Conservation (phyloP, 2,113 vertebrate genomes). For the Sterrhoptilus dennistouni region DNA sequence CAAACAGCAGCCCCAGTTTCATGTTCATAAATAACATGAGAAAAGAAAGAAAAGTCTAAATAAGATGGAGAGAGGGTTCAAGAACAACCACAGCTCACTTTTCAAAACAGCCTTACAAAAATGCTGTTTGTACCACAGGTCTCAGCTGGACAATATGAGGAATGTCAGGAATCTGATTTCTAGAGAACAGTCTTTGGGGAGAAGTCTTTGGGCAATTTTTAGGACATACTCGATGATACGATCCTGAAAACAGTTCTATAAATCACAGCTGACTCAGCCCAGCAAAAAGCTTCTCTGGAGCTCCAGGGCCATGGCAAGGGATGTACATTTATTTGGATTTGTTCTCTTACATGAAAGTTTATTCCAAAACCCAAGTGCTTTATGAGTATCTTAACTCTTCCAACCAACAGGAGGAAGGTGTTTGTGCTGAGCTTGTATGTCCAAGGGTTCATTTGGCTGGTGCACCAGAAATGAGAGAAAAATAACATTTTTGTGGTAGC, state of each 20-base stretch:
- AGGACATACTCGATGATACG: not conserved
- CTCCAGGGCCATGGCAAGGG: not conserved
- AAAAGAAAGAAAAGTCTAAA: not conserved
- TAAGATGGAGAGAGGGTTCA: not conserved
- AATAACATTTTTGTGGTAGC: not conserved
- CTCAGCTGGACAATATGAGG: conserved; percentile 16
- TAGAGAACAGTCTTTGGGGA: not conserved
- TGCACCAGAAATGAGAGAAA: fast-evolving
- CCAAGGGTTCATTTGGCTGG: not conserved
- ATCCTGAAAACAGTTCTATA: not conserved
- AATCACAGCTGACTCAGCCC: not conserved
- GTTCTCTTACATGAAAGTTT: not conserved
- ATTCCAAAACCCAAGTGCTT: not conserved
- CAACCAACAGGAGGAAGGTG: not conserved
- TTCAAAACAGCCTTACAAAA: conserved; percentile 20
- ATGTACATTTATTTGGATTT: not conserved
- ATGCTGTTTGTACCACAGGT: conserved; percentile 7
- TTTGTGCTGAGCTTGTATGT: not conserved
- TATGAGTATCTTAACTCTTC: not conserved
- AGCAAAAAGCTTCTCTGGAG: not conserved
- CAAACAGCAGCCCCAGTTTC: not conserved
- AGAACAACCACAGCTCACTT: not conserved
- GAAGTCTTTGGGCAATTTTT: not conserved
- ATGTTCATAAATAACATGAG: conserved; percentile 5
- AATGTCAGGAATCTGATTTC: conserved; percentile 55